Evolutionary conservation across 2,888 invertebrate genomes (phyloP).

Genomic region (Escarpia spicata): DNA sequence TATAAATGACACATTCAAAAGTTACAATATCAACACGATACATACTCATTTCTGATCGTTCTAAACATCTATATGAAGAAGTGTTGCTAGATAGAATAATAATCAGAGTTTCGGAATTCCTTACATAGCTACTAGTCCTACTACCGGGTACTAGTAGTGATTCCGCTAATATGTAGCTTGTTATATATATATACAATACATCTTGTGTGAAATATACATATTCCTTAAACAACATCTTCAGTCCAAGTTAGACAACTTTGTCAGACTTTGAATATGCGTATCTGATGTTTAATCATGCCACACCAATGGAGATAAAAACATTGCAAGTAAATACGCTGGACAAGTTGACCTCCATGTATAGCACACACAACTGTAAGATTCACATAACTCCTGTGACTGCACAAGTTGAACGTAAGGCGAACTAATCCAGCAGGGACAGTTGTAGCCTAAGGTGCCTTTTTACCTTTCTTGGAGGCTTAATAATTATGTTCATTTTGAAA

Average conservation of each 20-base stretch:
- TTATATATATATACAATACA: background rate
- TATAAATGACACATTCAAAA: background rate
- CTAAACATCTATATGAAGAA: background rate
- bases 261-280: background rate
- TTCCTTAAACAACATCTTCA: background rate
- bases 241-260: background rate
- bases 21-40: conserved; percentile 5
- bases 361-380: background rate
- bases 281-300: background rate
- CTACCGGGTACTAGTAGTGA: background rate
- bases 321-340: background rate
- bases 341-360: background rate
- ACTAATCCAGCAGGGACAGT: background rate
- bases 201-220: background rate
- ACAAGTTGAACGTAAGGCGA: background rate
- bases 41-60: background rate
- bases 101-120: too few relatives aligned
- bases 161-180: background rate
- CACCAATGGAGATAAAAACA: background rate
- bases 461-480: background rate
- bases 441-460: background rate
- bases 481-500: background rate
- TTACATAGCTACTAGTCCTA: background rate
- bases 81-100: background rate
- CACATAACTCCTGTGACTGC: background rate